Evolutionary conservation across 2,888 invertebrate species (phyloP).

Genomic region (Smittia sp.): DNA sequence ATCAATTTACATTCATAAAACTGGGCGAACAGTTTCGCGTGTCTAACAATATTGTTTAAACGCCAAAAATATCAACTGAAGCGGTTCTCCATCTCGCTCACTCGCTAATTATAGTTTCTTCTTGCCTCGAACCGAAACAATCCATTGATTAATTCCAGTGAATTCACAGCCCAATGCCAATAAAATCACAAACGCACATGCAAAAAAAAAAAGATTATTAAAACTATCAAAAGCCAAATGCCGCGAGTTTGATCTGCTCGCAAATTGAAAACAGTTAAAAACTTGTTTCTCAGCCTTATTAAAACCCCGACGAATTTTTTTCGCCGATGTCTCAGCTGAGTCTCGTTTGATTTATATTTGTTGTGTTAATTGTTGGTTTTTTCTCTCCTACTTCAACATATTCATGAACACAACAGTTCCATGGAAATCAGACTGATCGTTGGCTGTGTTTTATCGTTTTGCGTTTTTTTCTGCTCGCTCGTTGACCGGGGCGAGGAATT

Average conservation of each 20-base stretch:
- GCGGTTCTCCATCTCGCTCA: background rate
- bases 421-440: conserved; percentile 32
- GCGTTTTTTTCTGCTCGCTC: background rate
- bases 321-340: conserved; percentile 15
- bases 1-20: background rate
- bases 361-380: conserved; percentile 36
- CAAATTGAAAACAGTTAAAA: conserved; percentile 12
- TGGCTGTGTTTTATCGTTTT: conserved; percentile 32
- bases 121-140: background rate
- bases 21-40: background rate
- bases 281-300: conserved; percentile 24
- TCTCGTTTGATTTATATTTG: conserved; percentile 39
- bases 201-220: background rate
- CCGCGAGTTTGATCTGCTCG: conserved; percentile 21
- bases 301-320: conserved; percentile 9
- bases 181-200: conserved; percentile 28
- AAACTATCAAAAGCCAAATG: conserved; percentile 33
- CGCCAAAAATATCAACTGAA: background rate
- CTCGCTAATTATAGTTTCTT: conserved; percentile 11
- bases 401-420: conserved; percentile 7
- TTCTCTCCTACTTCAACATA: conserved; percentile 3
- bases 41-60: conserved; percentile 11
- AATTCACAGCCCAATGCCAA: conserved; percentile 11
- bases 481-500: background rate
- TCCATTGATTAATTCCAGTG: conserved; percentile 7